These are phyloP conservation scores for Myioborus melanocephalus DNA, from an alignment of 2,797 vertebrate genomes.

Conservation along the genomic window DNA sequence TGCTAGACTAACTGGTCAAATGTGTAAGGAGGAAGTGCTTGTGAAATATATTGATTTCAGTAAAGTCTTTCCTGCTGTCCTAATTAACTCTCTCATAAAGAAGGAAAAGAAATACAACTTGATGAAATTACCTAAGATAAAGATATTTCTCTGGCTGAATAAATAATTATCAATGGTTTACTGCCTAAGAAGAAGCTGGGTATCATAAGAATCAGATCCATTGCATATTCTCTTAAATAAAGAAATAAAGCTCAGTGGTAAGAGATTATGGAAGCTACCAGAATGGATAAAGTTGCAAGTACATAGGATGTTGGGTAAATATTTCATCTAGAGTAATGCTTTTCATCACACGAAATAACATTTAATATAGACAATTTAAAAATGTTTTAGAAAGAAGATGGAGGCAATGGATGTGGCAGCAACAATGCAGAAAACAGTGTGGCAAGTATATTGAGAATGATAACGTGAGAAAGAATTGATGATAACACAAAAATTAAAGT, in stretches of 20 bases:
- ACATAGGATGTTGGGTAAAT: neutral
- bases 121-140: neutral
- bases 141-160: neutral
- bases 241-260: neutral
- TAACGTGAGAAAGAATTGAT: neutral
- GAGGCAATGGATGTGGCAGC: neutral
- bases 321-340: neutral
- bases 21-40: neutral
- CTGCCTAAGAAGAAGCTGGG: neutral
- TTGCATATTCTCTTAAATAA: neutral
- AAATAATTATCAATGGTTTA: neutral
- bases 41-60: neutral
- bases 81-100: neutral
- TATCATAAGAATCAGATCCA: neutral
- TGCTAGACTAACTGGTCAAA: neutral
- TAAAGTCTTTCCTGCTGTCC: neutral
- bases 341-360: neutral
- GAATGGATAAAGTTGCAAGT: neutral
- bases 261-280: neutral
- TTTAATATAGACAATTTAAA: neutral
- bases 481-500: neutral
- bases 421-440: neutral
- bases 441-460: neutral
- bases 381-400: neutral
- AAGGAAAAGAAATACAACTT: neutral